phyloP scores from a whole-genome alignment of 2,797 vertebrate genomes.

The Australoheros facetus region DNA sequence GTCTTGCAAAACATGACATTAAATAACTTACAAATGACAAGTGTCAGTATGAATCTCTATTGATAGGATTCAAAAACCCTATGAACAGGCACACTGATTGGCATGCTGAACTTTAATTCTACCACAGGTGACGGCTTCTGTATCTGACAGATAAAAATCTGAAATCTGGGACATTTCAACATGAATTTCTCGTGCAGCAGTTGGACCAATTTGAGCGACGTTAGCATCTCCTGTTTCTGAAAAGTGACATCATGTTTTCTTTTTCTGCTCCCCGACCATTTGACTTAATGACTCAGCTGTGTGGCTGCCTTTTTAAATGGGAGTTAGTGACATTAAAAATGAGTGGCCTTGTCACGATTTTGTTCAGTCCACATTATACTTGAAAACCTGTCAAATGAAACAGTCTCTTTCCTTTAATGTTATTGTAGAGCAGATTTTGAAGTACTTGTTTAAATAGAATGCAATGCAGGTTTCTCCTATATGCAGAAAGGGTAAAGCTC shows the following conservation, averaged over 20 bases:
- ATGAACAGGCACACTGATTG: background rate
- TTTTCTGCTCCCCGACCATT: background rate
- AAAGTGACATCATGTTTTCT: background rate
- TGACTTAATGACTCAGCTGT: background rate
- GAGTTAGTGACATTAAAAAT: background rate
- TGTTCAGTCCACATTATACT: background rate
- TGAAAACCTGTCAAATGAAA: background rate
- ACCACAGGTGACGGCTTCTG: background rate
- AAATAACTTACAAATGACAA: slow-evolving; percentile 1
- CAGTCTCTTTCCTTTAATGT: background rate
- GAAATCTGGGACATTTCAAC: slow-evolving; percentile 20
- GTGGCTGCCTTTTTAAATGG: slow-evolving; percentile 4
- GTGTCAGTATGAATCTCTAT: background rate
- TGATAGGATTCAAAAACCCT: background rate
- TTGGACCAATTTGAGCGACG: slow-evolving; percentile 4
- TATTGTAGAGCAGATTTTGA: background rate
- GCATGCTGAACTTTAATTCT: slow-evolving; percentile 4
- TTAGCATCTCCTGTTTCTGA: background rate
- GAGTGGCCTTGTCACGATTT: background rate
- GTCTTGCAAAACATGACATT: background rate
- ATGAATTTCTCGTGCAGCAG: slow-evolving; percentile 1
- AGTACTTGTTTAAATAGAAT: background rate
- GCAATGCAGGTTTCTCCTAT: background rate
- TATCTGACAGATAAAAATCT: background rate
- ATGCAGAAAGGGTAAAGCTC: too few species aligned